Conservation (phyloP, 1,140 invertebrate genomes). For the Galleria mellonella region DNA sequence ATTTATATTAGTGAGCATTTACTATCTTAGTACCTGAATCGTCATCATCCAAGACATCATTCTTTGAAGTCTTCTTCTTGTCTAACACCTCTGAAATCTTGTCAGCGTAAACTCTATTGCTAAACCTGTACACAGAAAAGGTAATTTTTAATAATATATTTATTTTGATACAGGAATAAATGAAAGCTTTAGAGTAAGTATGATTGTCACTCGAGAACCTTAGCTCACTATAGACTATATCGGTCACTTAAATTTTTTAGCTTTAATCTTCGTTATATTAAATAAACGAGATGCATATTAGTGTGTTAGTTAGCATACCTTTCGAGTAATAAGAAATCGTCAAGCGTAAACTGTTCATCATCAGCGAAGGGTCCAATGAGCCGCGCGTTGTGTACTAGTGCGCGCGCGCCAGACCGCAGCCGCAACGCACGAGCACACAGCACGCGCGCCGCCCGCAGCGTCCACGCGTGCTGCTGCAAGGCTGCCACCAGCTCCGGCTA, state of each 20-base stretch:
- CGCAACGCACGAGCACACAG: conserved; percentile 76
- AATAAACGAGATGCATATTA: no score
- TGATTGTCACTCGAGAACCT: no score
- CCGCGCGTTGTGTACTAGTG: conserved; percentile 92
- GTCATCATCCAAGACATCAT: conserved; percentile 70
- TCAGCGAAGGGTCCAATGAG: conserved; percentile 88
- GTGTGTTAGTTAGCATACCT: conserved; percentile 75
- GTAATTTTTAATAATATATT: no score
- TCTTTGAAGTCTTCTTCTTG: conserved; percentile 57
- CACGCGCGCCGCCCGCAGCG: conserved; percentile 77
- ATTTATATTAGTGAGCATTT: no score
- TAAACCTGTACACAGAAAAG: conserved; percentile 67
- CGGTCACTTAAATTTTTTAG: no score
- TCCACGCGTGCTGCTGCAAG: conserved; percentile 68
- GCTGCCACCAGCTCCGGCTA: conserved; percentile 63
- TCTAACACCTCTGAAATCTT: conserved; percentile 82
- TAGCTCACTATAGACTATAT: no score
- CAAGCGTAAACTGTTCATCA: conserved; percentile 87
- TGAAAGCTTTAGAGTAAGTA: no score
- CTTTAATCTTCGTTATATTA: no score
- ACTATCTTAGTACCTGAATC: conserved; percentile 63
- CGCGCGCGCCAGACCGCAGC: conserved; percentile 75
- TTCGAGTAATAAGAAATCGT: conserved; percentile 94
- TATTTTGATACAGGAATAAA: no score
- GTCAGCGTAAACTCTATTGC: conserved; percentile 83